Conservation (phyloP, 2,888 invertebrate species). For the Gymnoscelis rufifasciata region DNA sequence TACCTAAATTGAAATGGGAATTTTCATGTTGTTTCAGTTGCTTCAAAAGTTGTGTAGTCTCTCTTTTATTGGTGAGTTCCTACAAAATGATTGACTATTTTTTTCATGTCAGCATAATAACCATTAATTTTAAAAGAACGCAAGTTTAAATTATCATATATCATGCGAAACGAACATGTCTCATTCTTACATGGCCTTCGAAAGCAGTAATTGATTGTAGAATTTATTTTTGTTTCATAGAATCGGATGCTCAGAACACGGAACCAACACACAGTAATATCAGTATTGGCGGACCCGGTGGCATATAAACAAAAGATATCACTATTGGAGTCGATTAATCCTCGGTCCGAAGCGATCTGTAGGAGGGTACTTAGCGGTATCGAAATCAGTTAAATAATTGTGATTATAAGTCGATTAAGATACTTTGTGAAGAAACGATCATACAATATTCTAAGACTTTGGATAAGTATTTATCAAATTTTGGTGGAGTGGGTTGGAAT, state of each 20-base stretch:
- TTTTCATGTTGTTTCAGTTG: constrained; percentile 74
- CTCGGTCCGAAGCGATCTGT: constrained; percentile 38
- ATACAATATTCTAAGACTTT: background rate
- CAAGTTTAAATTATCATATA: no score
- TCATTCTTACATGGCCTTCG: no score
- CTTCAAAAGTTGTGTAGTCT: constrained; percentile 67
- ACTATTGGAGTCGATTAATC: constrained; percentile 26
- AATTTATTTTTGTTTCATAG: constrained; percentile 41
- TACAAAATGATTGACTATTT: constrained; percentile 38
- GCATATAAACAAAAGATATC: constrained; percentile 29
- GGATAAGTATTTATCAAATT: background rate
- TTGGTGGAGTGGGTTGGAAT: background rate
- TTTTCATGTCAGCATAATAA: constrained; percentile 31
- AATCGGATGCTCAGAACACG: constrained; percentile 56
- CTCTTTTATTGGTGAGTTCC: constrained; percentile 54
- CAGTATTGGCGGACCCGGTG: constrained; percentile 39
- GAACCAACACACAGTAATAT: constrained; percentile 61
- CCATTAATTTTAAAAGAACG: background rate
- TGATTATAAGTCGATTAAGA: constrained; percentile 23
- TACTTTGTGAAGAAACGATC: background rate
- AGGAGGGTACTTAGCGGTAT: constrained; percentile 26
- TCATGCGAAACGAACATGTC: no score
- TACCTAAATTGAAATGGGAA: constrained; percentile 3
- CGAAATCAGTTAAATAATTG: constrained; percentile 35
- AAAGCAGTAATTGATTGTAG: no score